Base-by-base conservation (phyloP, 2,113 vertebrate species). In the Dasyurus viverrinus region DNA sequence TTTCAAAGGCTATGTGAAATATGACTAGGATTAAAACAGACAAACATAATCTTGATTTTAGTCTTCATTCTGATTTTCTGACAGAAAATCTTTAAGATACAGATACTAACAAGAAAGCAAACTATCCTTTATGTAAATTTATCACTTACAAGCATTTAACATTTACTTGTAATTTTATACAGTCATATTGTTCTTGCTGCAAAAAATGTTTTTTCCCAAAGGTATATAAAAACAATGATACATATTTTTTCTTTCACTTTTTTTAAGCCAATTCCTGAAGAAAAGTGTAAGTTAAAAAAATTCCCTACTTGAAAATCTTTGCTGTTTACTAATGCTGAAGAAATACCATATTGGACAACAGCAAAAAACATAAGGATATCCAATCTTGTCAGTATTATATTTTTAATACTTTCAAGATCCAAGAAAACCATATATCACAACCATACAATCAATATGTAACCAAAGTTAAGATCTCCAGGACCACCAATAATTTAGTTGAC, bases 1-100 rank as follows among this genome's bases (percentile, higher is more conserved):
- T 98, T 97, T 96, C 55, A 97, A 96, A 98, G 95, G 91, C 94
- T 97, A 89, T 92, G 54, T 92, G 93, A 91, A 98, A 97, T 93
- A 92, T 1, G 2, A 30, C 52, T 42, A n/a, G 42, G 54, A 95
- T 97, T 97, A 97, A 95, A 90, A 42, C 57, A 97, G 92, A 97
- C 54, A 97, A 98, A 90, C 94, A 91, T 95, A 97, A 46, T 54
- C 50, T 93, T 93, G 36, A 95, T 96, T 98, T 97, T 92, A 93
- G 48, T 96, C 92, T 91, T 97, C 93, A 92, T 94, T 98, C 97
- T 97, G 97, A 94, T 96, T 97, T 97, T 96, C 93, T 97, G 98
- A 98, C 96, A 98, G 95, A 98, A 98, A 97, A 98, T 96, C 97
- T 97, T 98, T 98, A 97, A 76, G 0, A 60, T 91, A 91, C 95